phyloP scores from a whole-genome alignment of 2,797 vertebrate genomes.

The Pelodytes ibericus region DNA sequence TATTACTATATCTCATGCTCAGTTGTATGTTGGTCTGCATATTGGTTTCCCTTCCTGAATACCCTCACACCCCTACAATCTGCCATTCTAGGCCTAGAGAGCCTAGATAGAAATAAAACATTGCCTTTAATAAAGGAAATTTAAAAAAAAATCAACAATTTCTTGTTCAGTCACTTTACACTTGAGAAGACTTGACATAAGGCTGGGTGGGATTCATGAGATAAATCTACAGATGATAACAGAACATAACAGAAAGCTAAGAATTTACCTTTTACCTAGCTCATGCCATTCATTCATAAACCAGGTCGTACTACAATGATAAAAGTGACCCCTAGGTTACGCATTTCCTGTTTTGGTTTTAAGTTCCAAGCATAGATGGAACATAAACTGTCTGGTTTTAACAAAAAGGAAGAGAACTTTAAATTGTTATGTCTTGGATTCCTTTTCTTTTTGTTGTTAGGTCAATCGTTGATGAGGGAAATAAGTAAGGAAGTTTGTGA shows the following conservation, averaged over 20 bases:
- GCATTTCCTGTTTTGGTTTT: conserved; percentile 32
- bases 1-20: too few species aligned
- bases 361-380: not conserved
- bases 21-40: too few species aligned
- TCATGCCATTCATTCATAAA: conserved; percentile 9
- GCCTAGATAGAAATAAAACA: too few species aligned
- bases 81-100: too few species aligned
- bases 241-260: conserved; percentile 11
- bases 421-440: conserved; percentile 6
- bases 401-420: not conserved
- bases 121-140: too few species aligned
- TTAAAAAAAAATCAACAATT: conserved; percentile 9
- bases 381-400: conserved; percentile 6
- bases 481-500: conserved; percentile 1
- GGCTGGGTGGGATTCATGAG: conserved; percentile 15
- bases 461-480: not conserved
- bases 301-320: conserved; percentile 1
- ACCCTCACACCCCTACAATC: too few species aligned
- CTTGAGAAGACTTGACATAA: too few species aligned
- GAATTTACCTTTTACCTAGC: not conserved
- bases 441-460: not conserved
- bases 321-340: conserved; percentile 18
- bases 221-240: not conserved
- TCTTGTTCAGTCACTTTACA: not conserved
- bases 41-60: too few species aligned